These are phyloP conservation scores for Pseudomyrmex pallidus DNA, from an alignment of 1,140 invertebrate species.

Conservation along the genomic window DNA sequence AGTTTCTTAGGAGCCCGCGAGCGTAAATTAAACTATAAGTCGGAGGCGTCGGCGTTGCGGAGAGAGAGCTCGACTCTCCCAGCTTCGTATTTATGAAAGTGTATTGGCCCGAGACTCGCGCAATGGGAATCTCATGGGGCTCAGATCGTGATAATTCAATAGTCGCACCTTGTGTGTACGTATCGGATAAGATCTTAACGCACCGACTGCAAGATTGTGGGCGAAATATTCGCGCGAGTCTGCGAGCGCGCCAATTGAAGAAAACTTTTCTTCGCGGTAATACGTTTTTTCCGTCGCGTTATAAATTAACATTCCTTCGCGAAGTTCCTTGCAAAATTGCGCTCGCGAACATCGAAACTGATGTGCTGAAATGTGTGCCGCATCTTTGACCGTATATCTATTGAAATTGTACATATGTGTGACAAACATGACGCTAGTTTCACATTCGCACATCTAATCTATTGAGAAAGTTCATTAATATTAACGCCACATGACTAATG, in stretches of 20 bases:
- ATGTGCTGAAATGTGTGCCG: too few relatives aligned
- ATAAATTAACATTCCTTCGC: not conserved
- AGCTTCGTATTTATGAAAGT: constrained; percentile 35
- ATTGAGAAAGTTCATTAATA: too few relatives aligned
- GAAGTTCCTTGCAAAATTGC: too few relatives aligned
- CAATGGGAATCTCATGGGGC: not conserved
- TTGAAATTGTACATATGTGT: too few relatives aligned
- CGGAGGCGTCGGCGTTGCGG: not conserved
- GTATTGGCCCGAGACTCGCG: constrained; percentile 13
- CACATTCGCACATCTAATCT: too few relatives aligned
- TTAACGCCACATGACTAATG: too few relatives aligned
- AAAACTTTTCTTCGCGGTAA: not conserved
- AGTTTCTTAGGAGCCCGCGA: constrained; percentile 33
- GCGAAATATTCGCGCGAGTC: not conserved
- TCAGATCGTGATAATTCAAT: constrained; percentile 33
- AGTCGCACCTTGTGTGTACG: constrained; percentile 13
- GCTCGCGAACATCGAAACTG: too few relatives aligned
- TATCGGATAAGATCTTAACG: not conserved
- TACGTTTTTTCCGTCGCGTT: not conserved
- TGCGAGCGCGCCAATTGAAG: not conserved
- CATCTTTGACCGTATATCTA: too few relatives aligned
- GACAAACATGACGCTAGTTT: too few relatives aligned
- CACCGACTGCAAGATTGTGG: not conserved
- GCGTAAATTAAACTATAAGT: constrained; percentile 53
- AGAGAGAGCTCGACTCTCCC: constrained; percentile 19